Percentiles rank a stretch among this genome's conserved stretches.
Evolutionary conservation across 2,113 vertebrate species (phyloP).

Genomic region (Mus musculus): GRCm39 chr2:108980001-108980500

Average conservation of each 20-base stretch:
- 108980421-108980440: constrained; percentile 45
- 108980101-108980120: background rate
- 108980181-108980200: background rate
- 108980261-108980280: constrained; percentile 24
- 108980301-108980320: background rate
- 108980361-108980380: background rate
- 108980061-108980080: constrained; percentile 59
- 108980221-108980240: background rate
- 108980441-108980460: constrained; percentile 28
- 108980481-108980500: constrained; percentile 27
- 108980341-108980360: background rate
- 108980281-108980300: background rate
- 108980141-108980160: background rate
- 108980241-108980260: background rate
- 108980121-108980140: background rate
- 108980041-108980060: background rate
- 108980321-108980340: background rate
- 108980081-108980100: background rate
- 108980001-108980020: background rate
- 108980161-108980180: background rate
- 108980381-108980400: background rate
- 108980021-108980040: constrained; percentile 49
- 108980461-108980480: constrained; percentile 54
- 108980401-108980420: background rate
- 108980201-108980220: constrained; percentile 31